These are phyloP conservation scores for Phoxinus dragarum DNA, from an alignment of 2,797 vertebrate species.

Conservation along the genomic window DNA sequence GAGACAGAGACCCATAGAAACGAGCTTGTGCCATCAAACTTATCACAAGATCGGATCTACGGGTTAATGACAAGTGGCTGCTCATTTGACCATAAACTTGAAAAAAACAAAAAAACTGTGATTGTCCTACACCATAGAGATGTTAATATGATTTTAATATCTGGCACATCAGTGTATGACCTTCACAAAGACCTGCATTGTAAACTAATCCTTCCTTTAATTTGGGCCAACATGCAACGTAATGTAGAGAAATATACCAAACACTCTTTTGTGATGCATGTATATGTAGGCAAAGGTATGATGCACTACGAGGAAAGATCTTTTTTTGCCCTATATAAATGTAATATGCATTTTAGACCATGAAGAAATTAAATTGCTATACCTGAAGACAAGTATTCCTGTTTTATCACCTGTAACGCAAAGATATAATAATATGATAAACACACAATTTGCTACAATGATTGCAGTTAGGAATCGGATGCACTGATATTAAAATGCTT, in stretches of 20 bases:
- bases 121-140: neutral
- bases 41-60: constrained; percentile 99
- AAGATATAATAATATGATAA: neutral
- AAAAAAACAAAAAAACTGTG: neutral
- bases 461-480: neutral
- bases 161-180: neutral
- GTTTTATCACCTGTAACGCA: neutral
- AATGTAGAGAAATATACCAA: neutral
- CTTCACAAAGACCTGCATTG: neutral
- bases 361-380: neutral
- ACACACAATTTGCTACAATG: neutral
- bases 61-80: constrained; percentile 98
- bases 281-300: neutral
- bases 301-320: neutral
- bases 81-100: constrained; percentile 34
- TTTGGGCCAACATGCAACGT: neutral
- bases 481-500: neutral
- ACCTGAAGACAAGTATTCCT: neutral
- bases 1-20: constrained; percentile 99
- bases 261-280: neutral
- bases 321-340: neutral
- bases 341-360: neutral
- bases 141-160: neutral
- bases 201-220: neutral
- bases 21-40: constrained; percentile 95